Conservation (phyloP, 2,113 vertebrate species). For the Oophaga pumilio region DNA sequence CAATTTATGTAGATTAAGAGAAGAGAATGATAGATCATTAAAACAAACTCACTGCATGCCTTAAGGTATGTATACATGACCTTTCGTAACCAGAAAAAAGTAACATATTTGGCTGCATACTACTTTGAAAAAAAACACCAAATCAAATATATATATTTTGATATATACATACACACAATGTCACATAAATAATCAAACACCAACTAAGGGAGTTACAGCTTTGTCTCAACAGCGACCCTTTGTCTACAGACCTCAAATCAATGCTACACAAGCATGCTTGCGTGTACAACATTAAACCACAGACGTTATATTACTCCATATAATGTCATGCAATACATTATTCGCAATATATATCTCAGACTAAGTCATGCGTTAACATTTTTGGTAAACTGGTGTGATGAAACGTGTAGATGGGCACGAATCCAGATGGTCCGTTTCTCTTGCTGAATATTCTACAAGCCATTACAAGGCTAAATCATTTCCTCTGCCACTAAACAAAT, state of each 20-base stretch:
- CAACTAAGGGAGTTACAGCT: not conserved
- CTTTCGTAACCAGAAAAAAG: not conserved
- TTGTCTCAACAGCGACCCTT: not conserved
- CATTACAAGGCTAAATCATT: not conserved
- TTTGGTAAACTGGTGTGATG: not conserved
- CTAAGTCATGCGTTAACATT: constrained; percentile 30
- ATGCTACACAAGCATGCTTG: constrained; percentile 1
- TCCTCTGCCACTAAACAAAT: not conserved
- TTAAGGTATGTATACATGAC: not conserved
- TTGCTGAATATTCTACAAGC: not conserved
- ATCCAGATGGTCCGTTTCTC: not conserved
- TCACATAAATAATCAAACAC: constrained; percentile 17
- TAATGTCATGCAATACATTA: constrained; percentile 39
- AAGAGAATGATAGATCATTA: not conserved
- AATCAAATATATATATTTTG: constrained; percentile 29
- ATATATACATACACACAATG: not conserved
- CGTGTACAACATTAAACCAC: not conserved
- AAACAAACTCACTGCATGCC: not conserved
- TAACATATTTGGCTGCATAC: not conserved
- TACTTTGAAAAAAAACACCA: not conserved
- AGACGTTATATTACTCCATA: not conserved
- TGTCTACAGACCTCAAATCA: not conserved
- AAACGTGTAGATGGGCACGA: not conserved
- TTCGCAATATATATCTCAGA: not conserved
- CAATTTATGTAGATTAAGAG: not conserved